Evolutionary conservation across 2,797 vertebrate genomes (phyloP).

Genomic region (Macropus fuliginosus): DNA sequence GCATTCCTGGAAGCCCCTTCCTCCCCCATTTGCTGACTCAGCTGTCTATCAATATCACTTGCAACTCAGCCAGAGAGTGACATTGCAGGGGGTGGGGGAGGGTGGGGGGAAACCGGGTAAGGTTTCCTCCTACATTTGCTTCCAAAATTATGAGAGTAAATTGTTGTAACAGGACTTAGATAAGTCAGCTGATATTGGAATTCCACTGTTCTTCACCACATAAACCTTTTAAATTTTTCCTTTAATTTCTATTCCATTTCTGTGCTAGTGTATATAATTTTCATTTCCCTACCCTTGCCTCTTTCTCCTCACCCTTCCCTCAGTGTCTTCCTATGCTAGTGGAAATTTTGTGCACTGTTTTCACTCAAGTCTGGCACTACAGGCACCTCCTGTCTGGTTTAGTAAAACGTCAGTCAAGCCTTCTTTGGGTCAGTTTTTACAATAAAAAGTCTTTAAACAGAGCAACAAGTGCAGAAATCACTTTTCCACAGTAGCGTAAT

Average conservation of each 20-base stretch:
- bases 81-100: neutral
- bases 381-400: neutral
- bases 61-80: neutral
- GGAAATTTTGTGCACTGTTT: neutral
- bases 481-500: neutral
- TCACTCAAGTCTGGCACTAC: too few relatives aligned
- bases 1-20: neutral
- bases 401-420: neutral
- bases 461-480: neutral
- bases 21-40: neutral
- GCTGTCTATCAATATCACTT: neutral
- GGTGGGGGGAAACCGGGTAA: neutral
- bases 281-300: neutral
- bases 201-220: neutral
- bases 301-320: neutral
- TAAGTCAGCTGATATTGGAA: neutral
- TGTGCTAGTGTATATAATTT: neutral
- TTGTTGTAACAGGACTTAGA: neutral
- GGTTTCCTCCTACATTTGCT: neutral
- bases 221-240: neutral
- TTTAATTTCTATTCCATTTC: neutral
- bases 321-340: neutral
- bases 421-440: neutral
- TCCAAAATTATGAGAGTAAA: neutral
- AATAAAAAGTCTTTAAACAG: neutral